Evolutionary conservation across 2,797 vertebrate genomes (phyloP).

Genomic region (Alcedo atthis): DNA sequence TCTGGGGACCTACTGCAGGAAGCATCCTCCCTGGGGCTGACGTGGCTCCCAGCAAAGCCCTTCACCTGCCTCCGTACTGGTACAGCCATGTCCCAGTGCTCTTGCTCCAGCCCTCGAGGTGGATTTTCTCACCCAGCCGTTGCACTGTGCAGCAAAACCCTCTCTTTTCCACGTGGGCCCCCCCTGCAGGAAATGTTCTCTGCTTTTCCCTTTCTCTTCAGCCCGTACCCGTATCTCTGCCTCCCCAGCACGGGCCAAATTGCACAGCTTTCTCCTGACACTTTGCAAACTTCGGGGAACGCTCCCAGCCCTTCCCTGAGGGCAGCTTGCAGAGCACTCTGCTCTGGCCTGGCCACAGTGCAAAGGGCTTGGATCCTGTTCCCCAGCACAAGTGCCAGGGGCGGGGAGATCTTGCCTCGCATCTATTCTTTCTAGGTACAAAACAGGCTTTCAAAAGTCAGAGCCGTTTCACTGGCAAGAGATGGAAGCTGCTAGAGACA

Average conservation of each 20-base stretch:
- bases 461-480: slow-evolving; percentile 22
- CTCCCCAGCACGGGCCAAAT: neutral
- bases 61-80: fast-evolving
- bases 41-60: neutral
- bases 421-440: slow-evolving; percentile 65
- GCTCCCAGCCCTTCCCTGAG: neutral
- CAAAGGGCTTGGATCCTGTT: slow-evolving; percentile 29
- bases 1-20: fast-evolving
- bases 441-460: slow-evolving; percentile 31
- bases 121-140: neutral
- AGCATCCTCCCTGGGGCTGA: neutral
- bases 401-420: slow-evolving; percentile 13
- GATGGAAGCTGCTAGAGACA: neutral
- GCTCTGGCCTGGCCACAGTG: neutral
- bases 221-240: fast-evolving
- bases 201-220: neutral
- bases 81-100: neutral
- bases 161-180: neutral
- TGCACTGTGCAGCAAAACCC: neutral
- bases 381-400: slow-evolving; percentile 12
- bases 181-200: neutral
- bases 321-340: neutral
- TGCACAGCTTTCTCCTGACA: neutral
- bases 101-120: fast-evolving
- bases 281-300: neutral